These are phyloP conservation scores for Zoanthus gigantus DNA, from an alignment of 92 coral and sea anemone genomes.

Conservation along the genomic window DNA sequence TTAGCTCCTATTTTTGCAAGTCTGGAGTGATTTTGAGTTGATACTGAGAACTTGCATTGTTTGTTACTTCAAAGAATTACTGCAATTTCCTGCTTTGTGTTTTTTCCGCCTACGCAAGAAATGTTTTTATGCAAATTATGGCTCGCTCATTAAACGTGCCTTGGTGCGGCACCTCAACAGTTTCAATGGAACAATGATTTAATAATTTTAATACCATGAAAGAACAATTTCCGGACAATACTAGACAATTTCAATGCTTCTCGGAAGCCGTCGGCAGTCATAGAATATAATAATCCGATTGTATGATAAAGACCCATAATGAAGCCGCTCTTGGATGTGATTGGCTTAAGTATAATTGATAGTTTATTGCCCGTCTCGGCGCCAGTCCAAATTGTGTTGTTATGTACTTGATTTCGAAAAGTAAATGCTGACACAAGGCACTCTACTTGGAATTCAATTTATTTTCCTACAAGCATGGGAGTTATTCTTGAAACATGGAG, in stretches of 20 bases:
- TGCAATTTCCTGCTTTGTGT: not conserved
- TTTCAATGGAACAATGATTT: not conserved
- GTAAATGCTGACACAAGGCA: not conserved
- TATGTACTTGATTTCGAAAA: not conserved
- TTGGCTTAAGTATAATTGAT: conserved; percentile 25
- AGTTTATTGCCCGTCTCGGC: conserved; percentile 40
- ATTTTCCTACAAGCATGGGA: conserved; percentile 24
- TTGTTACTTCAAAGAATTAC: not conserved
- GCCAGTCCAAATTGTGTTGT: conserved; percentile 31
- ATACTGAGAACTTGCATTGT: not conserved
- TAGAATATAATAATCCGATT: conserved; percentile 26
- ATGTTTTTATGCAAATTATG: not conserved
- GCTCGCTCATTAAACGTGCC: not conserved
- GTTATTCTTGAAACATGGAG: conserved; percentile 50
- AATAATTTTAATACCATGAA: conserved; percentile 38
- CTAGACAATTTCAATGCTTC: not conserved
- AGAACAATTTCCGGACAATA: conserved; percentile 27
- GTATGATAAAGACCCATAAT: not conserved
- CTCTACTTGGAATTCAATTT: not conserved
- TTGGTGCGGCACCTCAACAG: not conserved
- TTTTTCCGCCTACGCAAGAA: not conserved
- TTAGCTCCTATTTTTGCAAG: not conserved
- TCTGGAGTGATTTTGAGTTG: not conserved
- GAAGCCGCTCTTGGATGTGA: conserved; percentile 35
- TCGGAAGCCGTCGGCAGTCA: conserved; percentile 13